Conservation (phyloP, 2,113 vertebrate species). For the Gallinago paraguaiae region DNA sequence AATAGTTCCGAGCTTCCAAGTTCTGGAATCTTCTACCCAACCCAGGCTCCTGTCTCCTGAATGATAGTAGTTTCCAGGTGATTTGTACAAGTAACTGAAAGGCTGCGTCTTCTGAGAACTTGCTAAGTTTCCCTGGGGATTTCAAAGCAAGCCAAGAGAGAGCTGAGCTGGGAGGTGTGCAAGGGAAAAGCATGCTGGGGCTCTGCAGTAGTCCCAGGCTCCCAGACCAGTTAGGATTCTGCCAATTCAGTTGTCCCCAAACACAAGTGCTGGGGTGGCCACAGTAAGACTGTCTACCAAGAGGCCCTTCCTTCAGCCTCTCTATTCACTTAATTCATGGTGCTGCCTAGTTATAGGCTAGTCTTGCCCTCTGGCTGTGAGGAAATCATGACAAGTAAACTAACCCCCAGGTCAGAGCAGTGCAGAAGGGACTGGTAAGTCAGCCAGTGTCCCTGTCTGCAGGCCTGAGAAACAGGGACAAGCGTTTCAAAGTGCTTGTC, state of each 20-base stretch:
- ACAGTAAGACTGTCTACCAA: neutral
- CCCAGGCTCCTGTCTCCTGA: neutral
- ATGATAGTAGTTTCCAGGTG: neutral
- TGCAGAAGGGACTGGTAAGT: neutral
- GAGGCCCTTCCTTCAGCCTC: neutral
- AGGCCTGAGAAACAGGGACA: neutral
- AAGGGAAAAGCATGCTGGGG: neutral
- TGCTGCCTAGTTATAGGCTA: neutral
- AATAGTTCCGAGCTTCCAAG: neutral
- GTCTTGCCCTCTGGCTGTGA: neutral
- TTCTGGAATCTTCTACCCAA: neutral
- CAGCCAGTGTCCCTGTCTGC: neutral
- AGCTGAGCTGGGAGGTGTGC: constrained; percentile 1
- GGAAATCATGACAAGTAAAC: neutral
- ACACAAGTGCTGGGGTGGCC: neutral
- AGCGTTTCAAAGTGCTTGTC: neutral
- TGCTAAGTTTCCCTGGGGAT: neutral
- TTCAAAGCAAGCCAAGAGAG: constrained; percentile 10
- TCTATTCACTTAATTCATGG: neutral
- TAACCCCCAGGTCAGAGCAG: neutral
- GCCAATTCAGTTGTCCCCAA: neutral
- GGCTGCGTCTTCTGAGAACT: neutral
- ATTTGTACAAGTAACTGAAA: neutral
- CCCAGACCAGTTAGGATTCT: neutral
- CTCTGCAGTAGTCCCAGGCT: neutral